Evolutionary conservation across 2,797 vertebrate genomes (phyloP), one percentile per base, ranked within the genome.

Genomic region (Aselliscus stoliczkanus): DNA sequence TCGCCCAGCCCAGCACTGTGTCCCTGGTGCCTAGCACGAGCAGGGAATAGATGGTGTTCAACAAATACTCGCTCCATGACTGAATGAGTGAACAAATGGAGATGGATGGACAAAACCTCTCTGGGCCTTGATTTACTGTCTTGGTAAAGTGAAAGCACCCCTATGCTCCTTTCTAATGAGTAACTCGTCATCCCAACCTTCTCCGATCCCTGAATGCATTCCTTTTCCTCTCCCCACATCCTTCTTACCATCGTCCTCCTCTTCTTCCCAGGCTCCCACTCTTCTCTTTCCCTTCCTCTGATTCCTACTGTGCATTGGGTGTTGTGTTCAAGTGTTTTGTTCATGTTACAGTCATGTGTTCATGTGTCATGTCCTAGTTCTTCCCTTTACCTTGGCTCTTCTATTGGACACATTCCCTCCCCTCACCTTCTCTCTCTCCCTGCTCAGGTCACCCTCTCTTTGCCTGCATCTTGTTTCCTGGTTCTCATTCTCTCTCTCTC

Each of bases 191-290:
- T 21, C 83, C 39, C 52, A 23, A n/a, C 31, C 27, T 1, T 27
- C 27, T 17, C 1, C 6, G 6, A 64, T 31, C 21, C 21, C 54
- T 34, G 3, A 62, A 15, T 15, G 7, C 10, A 1, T 14, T 3
- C 5, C 15, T 7, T 25, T 39, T 18, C 15, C 25, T 23, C 23
- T 52, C 14, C 62, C 12, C 3, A 0, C 2, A 4, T 17, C 25
- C 23, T 39, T 31, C 50, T 2, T 17, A 0, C 11, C 31, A 18
- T 54, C 12, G 9, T 31, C 23, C 34, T 29, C 37, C 20, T 77
- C 29, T 54, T 44, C 20, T 50, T 44, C 25, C 52, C 27, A 3
- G 5, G 13, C 3, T 4, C 21, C 13, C 0, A 3, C 14, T 23
- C 37, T 6, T 2, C 65, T 27, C 58, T 60, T 44, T 17, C 34